Percentiles rank a stretch among this genome's conserved stretches.
Conservation (phyloP, 2,888 invertebrate genomes). For the Ornithoptera priamus region DNA sequence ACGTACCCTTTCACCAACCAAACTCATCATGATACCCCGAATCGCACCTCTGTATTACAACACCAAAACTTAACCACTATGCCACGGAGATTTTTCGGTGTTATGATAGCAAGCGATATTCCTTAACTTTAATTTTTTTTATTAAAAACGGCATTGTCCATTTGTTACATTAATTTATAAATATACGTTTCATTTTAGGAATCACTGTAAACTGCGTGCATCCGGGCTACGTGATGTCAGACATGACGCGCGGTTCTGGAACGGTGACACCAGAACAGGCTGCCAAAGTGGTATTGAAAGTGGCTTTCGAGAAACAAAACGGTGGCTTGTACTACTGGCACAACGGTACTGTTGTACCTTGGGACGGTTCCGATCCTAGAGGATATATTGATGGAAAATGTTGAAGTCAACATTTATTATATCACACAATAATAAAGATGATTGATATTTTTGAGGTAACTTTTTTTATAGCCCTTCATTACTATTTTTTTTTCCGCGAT, state of each 20-base stretch:
- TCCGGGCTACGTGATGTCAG: slow-evolving; percentile 69
- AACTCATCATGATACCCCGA: too few relatives aligned
- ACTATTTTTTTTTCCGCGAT: too few relatives aligned
- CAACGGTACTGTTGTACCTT: slow-evolving; percentile 53
- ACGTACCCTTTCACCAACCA: too few relatives aligned
- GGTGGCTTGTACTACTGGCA: slow-evolving; percentile 63
- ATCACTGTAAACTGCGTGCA: slow-evolving; percentile 66
- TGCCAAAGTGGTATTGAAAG: slow-evolving; percentile 42
- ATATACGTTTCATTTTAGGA: slow-evolving; percentile 41
- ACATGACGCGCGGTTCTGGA: slow-evolving; percentile 67
- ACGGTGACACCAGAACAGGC: slow-evolving; percentile 52
- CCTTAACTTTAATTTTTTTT: not conserved
- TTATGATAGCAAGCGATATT: too few relatives aligned
- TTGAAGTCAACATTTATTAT: not conserved
- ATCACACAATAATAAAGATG: too few relatives aligned
- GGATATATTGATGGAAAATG: slow-evolving; percentile 55
- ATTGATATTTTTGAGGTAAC: too few relatives aligned
- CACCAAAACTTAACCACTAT: too few relatives aligned
- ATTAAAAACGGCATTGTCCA: not conserved
- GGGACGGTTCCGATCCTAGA: slow-evolving; percentile 68
- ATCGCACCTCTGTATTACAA: too few relatives aligned
- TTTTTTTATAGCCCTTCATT: too few relatives aligned
- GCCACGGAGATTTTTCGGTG: too few relatives aligned
- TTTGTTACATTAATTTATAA: not conserved
- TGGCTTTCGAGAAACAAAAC: slow-evolving; percentile 44